phyloP scores from a whole-genome alignment of 2,888 invertebrate genomes.

The Habroteleia sp. region DNA sequence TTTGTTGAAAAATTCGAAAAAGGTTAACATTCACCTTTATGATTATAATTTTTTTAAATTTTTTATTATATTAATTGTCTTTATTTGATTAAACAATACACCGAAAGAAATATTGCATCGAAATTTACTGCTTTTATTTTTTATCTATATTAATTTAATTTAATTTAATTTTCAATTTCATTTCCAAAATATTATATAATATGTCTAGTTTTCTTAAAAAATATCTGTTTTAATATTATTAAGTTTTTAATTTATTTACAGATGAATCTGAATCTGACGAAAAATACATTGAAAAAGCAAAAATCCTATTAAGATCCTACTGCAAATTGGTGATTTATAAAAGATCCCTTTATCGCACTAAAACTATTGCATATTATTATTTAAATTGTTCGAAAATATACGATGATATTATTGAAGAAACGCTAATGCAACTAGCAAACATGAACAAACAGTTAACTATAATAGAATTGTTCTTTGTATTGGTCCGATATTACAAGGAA shows the following conservation, averaged over 20 bases:
- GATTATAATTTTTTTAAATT: background rate
- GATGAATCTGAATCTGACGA: background rate
- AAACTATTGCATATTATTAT: slow-evolving; percentile 11
- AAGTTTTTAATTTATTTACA: background rate
- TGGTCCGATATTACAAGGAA: background rate
- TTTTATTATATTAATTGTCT: no score
- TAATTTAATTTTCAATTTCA: no score
- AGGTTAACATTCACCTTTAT: no score
- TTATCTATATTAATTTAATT: no score
- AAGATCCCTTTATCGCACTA: background rate
- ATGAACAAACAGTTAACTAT: slow-evolving; percentile 1
- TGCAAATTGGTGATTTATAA: slow-evolving; percentile 13
- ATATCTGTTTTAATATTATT: no score
- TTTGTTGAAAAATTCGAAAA: slow-evolving; percentile 1
- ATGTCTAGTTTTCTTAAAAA: no score
- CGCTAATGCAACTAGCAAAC: slow-evolving; percentile 3
- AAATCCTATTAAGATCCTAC: slow-evolving; percentile 2
- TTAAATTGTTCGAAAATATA: background rate
- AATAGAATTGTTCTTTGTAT: background rate
- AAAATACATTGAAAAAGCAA: background rate
- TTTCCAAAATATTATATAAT: no score
- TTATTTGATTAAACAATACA: no score
- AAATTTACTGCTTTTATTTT: no score
- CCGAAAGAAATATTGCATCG: no score
- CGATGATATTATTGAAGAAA: slow-evolving; percentile 4